Base-by-base conservation (phyloP, 2,113 vertebrate species). In the Hassar affinis region DNA sequence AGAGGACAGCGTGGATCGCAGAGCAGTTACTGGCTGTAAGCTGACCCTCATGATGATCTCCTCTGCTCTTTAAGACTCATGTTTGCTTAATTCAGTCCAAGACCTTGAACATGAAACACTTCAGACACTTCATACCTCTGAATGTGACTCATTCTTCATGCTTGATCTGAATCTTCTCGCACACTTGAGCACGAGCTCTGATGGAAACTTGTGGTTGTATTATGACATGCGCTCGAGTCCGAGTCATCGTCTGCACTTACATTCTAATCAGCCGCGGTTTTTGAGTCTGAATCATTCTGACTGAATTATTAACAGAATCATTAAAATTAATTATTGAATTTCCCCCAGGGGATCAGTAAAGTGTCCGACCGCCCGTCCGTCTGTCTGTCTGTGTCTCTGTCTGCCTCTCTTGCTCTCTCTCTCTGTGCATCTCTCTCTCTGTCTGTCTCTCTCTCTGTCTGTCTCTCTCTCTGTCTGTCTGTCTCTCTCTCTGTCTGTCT, bases 1-100 rank as follows among this genome's bases (percentile, higher is more conserved):
- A 66, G 93, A 95, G 2, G 93, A 95, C 89, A 95, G 93, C 57
- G 95, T 99, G 27, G 89, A 96, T 59, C 94, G 93, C 35, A 86
- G 81, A 20, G 74, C 91, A 0, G 1, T 85, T 35, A 88, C 88
- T 78, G 91, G 92, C 0, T 86, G 96, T 96, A 86, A 85, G 94
- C 59, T n/a, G 57, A 1, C 4, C 8, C 33, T 51, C 6, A 68
- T 69, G 1, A 45, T 69, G 11, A 38, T 68, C 25, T 27, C 8
- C 12, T 12, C 8, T n/a, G 2, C 57, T 51, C 49, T 51, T 51
- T 10, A 51, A 12, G 12, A 10, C 10, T 47, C 49, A 51, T 12
- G 38, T 42, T 6, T 42, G 38, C 11, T 51, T 14, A n/a, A n/a
- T n/a, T n/a, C n/a, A n/a, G n/a, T n/a, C n/a, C 6, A 59, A n/a